A percentile compares a stretch with the other conserved stretches of the same genome.
Conservation (phyloP, 2,888 invertebrate genomes). For the Epistrophe grossulariae region DNA sequence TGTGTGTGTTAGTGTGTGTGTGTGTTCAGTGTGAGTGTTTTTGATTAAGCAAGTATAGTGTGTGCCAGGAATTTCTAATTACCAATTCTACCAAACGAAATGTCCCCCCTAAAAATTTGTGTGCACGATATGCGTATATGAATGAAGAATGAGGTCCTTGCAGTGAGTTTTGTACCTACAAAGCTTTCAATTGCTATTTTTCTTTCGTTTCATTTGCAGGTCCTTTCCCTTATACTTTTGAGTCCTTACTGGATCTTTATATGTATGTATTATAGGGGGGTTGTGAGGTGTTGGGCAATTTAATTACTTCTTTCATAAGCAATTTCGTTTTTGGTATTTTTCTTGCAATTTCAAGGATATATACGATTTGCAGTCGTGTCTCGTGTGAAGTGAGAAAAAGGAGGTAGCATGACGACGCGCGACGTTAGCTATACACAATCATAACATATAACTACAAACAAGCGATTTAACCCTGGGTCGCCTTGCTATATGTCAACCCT, state of each 20-base stretch:
- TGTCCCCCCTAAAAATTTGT: slow-evolving; percentile 41
- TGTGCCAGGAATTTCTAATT: slow-evolving; percentile 70
- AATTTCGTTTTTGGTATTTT: slow-evolving; percentile 33
- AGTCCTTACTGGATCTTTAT: not conserved
- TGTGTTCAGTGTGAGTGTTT: slow-evolving; percentile 7
- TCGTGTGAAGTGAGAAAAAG: slow-evolving; percentile 18
- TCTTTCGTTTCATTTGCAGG: slow-evolving; percentile 21
- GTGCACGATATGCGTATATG: slow-evolving; percentile 50
- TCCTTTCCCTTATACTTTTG: not conserved
- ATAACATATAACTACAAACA: not conserved
- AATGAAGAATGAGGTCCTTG: slow-evolving; percentile 42
- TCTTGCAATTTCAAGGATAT: slow-evolving; percentile 56
- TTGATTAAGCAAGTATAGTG: slow-evolving; percentile 29
- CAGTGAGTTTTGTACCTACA: slow-evolving; percentile 35
- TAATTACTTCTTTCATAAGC: slow-evolving; percentile 64
- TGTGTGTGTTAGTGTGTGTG: not conserved
- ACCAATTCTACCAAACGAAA: slow-evolving; percentile 47
- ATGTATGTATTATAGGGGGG: not conserved
- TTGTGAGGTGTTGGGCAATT: slow-evolving; percentile 32
- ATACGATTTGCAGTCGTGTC: slow-evolving; percentile 21
- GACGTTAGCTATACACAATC: not conserved
- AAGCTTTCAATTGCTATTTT: slow-evolving; percentile 14
- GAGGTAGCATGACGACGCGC: slow-evolving; percentile 15
- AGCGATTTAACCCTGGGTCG: slow-evolving; percentile 1
- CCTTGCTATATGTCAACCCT: slow-evolving; percentile 23